phyloP scores from a whole-genome alignment of 2,113 vertebrate species.

The Indri indri region DNA sequence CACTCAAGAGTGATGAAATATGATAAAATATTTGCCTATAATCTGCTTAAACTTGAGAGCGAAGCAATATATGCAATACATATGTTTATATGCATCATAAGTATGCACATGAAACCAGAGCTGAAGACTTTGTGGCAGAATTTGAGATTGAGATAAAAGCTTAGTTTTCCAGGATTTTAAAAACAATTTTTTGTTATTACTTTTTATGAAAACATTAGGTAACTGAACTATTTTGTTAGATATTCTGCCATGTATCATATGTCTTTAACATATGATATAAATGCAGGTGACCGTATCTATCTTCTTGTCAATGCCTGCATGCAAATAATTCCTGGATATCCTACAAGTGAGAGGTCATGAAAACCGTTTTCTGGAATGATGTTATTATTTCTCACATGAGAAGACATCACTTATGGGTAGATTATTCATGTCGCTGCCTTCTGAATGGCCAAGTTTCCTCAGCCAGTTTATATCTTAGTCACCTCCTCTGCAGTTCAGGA shows the following conservation, averaged over 20 bases:
- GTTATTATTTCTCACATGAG: constrained; percentile 30
- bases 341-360: constrained; percentile 5
- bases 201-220: constrained; percentile 28
- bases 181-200: background rate
- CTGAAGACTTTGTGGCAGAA: background rate
- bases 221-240: constrained; percentile 13
- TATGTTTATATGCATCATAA: background rate
- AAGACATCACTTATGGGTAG: background rate
- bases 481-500: background rate
- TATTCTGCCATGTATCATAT: background rate
- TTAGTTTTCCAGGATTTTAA: background rate
- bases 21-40: background rate
- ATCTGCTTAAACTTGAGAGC: background rate
- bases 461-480: background rate
- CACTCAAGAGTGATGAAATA: background rate
- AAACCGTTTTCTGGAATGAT: constrained; percentile 51
- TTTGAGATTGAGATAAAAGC: background rate
- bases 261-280: background rate
- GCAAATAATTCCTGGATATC: background rate
- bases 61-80: background rate
- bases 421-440: constrained; percentile 17
- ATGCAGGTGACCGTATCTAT: background rate
- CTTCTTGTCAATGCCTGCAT: constrained; percentile 26
- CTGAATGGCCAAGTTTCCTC: background rate
- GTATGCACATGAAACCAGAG: background rate